Conservation (phyloP, 2,888 invertebrate species). For the Troides aeacus region DNA sequence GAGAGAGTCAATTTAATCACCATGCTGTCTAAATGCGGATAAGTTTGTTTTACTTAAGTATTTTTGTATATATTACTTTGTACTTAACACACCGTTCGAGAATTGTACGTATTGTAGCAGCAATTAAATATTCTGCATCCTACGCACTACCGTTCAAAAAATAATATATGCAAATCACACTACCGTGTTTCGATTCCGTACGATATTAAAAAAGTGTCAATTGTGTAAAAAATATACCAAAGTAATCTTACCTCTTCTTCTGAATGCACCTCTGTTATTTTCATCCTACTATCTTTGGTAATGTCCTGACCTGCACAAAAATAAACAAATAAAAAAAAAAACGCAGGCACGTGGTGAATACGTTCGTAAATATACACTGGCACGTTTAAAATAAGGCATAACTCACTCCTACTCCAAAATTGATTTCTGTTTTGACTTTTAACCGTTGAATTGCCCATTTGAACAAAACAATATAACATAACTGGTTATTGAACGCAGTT, state of each 20-base stretch:
- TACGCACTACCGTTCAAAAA: no score
- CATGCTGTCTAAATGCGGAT: no score
- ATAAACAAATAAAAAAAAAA: slow-evolving; percentile 42
- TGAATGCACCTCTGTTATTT: slow-evolving; percentile 68
- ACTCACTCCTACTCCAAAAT: slow-evolving; percentile 66
- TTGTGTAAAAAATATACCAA: not conserved
- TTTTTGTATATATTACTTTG: no score
- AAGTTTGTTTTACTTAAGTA: no score
- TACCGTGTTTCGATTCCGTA: no score
- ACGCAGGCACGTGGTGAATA: slow-evolving; percentile 35
- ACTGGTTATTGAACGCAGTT: slow-evolving; percentile 46
- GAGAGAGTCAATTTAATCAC: no score
- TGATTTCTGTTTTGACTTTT: slow-evolving; percentile 54
- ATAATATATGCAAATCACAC: no score
- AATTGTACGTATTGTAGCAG: no score
- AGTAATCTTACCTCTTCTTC: slow-evolving; percentile 67
- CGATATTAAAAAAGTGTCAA: no score
- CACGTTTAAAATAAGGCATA: slow-evolving; percentile 32
- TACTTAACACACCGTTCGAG: no score
- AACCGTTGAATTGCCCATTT: slow-evolving; percentile 65
- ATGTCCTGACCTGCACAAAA: slow-evolving; percentile 75
- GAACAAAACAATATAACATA: slow-evolving; percentile 52
- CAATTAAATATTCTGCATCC: no score
- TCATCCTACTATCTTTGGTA: slow-evolving; percentile 75
- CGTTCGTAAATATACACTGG: slow-evolving; percentile 55